Conservation (phyloP, 2,888 invertebrate species). For the Yponomeuta plumbellus region DNA sequence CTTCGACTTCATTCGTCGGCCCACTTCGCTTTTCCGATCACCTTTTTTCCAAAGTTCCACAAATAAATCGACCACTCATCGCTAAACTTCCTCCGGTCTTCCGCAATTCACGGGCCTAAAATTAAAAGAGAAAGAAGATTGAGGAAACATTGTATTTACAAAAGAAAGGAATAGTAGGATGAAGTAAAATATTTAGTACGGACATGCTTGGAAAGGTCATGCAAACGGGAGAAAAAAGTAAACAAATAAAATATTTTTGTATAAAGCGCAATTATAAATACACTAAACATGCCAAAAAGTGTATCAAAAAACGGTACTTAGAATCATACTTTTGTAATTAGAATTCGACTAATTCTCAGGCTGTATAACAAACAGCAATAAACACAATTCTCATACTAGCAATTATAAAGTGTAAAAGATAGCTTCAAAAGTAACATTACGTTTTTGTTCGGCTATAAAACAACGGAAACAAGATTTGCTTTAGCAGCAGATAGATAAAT, state of each 20-base stretch:
- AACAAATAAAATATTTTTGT: not conserved
- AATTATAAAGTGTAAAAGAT: constrained; percentile 12
- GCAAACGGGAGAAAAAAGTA: not conserved
- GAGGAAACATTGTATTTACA: constrained; percentile 54
- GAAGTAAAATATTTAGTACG: not conserved
- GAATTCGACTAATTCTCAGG: constrained; percentile 12
- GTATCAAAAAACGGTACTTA: constrained; percentile 20
- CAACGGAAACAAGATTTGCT: constrained; percentile 23
- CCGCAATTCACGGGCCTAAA: constrained; percentile 25
- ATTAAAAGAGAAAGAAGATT: constrained; percentile 56
- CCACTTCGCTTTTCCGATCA: constrained; percentile 16
- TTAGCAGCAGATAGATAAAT: constrained; percentile 1
- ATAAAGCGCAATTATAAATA: not conserved
- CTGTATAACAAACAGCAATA: constrained; percentile 9
- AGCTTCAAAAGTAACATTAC: constrained; percentile 16
- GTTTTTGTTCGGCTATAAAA: constrained; percentile 20
- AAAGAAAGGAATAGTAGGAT: constrained; percentile 23
- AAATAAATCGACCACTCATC: constrained; percentile 24
- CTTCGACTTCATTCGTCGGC: constrained; percentile 70
- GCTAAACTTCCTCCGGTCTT: not conserved
- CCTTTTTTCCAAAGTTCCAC: constrained; percentile 15
- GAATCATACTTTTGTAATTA: not conserved
- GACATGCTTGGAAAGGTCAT: not conserved
- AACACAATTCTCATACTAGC: constrained; percentile 13
- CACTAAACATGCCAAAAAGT: not conserved